Conservation (phyloP, 2,113 vertebrate genomes). For the Spizaetus ornatus region DNA sequence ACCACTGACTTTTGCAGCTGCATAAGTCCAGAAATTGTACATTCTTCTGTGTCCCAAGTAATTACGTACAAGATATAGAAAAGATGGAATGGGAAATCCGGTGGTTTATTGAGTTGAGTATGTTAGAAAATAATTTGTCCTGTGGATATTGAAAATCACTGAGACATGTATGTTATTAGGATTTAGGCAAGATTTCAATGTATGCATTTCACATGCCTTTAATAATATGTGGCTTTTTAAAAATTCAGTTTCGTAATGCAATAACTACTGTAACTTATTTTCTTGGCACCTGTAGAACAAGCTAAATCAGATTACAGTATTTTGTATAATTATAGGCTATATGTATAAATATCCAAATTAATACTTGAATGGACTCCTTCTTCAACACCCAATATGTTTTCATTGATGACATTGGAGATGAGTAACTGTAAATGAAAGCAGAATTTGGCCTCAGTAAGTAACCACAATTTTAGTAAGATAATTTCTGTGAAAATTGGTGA, state of each 20-base stretch:
- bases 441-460: background rate
- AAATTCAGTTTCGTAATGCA: background rate
- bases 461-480: background rate
- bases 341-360: background rate
- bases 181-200: background rate
- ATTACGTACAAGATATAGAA: background rate
- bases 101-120: background rate
- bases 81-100: background rate
- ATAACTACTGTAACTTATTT: background rate
- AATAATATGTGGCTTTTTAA: background rate
- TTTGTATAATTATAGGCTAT: background rate
- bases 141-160: background rate
- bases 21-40: background rate
- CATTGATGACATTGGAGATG: background rate
- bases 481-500: background rate
- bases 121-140: background rate
- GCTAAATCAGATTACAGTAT: background rate
- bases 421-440: background rate
- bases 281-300: background rate
- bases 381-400: background rate
- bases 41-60: background rate
- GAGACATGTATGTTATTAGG: background rate
- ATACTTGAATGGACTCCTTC: background rate
- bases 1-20: background rate
- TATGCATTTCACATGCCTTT: background rate